Evolutionary conservation across 2,888 invertebrate species (phyloP), one percentile per base, ranked within the genome.

Genomic region (Herminia tarsipennalis): DNA sequence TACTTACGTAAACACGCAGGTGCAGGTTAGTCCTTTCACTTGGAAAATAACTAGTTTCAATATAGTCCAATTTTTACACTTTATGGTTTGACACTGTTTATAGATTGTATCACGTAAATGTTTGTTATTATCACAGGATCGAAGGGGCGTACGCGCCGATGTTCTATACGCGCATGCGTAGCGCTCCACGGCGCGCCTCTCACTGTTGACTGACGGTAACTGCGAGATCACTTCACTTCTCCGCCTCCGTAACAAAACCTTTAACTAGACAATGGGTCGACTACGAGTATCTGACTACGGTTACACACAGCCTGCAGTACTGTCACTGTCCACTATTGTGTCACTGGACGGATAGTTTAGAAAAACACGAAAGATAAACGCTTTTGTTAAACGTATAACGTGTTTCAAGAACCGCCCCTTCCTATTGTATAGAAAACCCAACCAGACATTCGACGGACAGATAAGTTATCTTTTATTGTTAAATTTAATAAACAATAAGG

Each of bases 171-270:
- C 84, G 88, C 89, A 86, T 77, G 88, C 88, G 83, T 81, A 72
- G 80, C 83, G 83, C 83, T 82, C 81, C 70, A 72, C 76, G 65
- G 81, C 86, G 78, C 83, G 81, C 76, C 78, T 83, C 78, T 85
- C 71, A 88, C 87, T 65, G 63, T 51, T 53, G 44, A 47, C 52
- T 53, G 44, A 47, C 56, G 41, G 59, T 47, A 53, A 55, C 64
- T 40, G 58, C 66, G 62, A 80, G 82, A 78, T 78, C 76, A 72
- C 67, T 62, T 61, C 66, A 63, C 55, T 55, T 30, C 52, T 51
- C 56, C 46, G 55, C 52, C 51, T 54, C n/a, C 51, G 49, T 68
- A 58, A 63, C 66, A 57, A 49, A 61, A 60, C 63, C 55, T 52
- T 57, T 40, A 30, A 37, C 52, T 51, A 56, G 30, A 49, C 44